These are phyloP conservation scores for Remorina albescens DNA, from an alignment of 2,797 vertebrate genomes.

Conservation along the genomic window DNA sequence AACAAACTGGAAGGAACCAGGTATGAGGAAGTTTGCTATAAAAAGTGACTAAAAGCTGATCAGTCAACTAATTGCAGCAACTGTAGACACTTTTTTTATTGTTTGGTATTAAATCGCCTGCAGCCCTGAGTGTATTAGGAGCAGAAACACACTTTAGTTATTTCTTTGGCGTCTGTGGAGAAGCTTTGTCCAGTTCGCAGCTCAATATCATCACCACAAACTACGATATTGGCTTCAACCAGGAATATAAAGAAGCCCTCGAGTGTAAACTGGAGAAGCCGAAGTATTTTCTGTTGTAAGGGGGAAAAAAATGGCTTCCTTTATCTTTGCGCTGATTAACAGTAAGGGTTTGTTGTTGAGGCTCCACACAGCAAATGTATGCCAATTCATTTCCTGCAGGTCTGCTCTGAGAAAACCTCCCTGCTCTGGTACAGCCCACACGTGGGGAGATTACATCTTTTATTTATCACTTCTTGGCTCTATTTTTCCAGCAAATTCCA, in stretches of 20 bases:
- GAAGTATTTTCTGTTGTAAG: constrained; percentile 18
- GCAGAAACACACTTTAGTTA: constrained; percentile 7
- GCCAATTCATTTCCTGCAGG: constrained; percentile 74
- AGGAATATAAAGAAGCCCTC: constrained; percentile 19
- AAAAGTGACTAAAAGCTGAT: background rate
- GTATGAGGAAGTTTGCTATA: background rate
- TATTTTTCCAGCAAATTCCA: constrained; percentile 96
- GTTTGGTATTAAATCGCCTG: constrained; percentile 12
- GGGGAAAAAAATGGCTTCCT: constrained; percentile 39
- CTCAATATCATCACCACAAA: constrained; percentile 27
- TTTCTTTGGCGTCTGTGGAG: background rate
- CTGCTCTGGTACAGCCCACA: constrained; percentile 63
- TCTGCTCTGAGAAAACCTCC: constrained; percentile 65
- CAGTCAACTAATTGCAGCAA: background rate
- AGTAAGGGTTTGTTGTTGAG: constrained; percentile 55
- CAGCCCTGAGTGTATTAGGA: background rate
- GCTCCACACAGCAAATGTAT: constrained; percentile 49
- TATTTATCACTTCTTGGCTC: constrained; percentile 95
- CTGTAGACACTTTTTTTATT: background rate
- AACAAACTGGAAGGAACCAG: background rate
- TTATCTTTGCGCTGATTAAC: constrained; percentile 58
- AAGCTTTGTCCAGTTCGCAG: constrained; percentile 9
- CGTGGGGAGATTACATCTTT: constrained; percentile 92
- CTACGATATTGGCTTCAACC: constrained; percentile 4
- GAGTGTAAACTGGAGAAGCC: constrained; percentile 27